Evolutionary conservation across 1,140 invertebrate genomes (phyloP).

Genomic region (Monomorium pharaonis): DNA sequence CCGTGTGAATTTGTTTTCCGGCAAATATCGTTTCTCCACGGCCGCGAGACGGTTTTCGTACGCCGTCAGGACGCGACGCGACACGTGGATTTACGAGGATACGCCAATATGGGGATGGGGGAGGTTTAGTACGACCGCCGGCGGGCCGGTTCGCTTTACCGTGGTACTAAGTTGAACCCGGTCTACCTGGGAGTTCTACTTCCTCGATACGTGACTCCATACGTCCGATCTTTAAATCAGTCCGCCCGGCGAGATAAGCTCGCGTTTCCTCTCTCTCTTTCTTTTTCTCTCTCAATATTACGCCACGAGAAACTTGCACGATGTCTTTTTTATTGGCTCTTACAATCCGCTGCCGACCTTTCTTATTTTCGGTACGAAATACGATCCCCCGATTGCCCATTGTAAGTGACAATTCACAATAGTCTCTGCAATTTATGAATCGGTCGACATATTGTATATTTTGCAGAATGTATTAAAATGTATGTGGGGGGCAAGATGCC

Average conservation of each 20-base stretch:
- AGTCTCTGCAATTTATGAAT: neutral
- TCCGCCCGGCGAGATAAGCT: slow-evolving; percentile 36
- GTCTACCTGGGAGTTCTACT: slow-evolving; percentile 27
- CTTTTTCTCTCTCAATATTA: slow-evolving; percentile 21
- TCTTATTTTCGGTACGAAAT: neutral
- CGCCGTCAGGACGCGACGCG: neutral
- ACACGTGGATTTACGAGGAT: slow-evolving; percentile 33
- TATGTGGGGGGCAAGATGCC: neutral
- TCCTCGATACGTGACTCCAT: slow-evolving; percentile 36
- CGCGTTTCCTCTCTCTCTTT: slow-evolving; percentile 5
- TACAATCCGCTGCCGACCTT: neutral
- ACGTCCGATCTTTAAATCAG: slow-evolving; percentile 56
- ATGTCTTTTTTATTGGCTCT: slow-evolving; percentile 35
- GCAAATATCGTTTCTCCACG: slow-evolving; percentile 26
- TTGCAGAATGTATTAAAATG: neutral
- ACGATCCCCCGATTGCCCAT: neutral
- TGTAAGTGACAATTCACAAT: neutral
- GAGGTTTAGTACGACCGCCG: slow-evolving; percentile 14
- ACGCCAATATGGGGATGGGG: neutral
- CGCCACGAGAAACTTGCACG: neutral
- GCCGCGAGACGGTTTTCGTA: neutral
- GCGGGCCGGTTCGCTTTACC: neutral
- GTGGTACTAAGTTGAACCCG: slow-evolving; percentile 31
- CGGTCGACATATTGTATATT: neutral
- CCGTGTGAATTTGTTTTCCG: slow-evolving; percentile 46